A percentile compares a stretch with the other conserved stretches of the same genome.
phyloP scores from a whole-genome alignment of 30 jellyfish, hydroid and myxozoan genomes.

The Nemopilema nomurai region DNA sequence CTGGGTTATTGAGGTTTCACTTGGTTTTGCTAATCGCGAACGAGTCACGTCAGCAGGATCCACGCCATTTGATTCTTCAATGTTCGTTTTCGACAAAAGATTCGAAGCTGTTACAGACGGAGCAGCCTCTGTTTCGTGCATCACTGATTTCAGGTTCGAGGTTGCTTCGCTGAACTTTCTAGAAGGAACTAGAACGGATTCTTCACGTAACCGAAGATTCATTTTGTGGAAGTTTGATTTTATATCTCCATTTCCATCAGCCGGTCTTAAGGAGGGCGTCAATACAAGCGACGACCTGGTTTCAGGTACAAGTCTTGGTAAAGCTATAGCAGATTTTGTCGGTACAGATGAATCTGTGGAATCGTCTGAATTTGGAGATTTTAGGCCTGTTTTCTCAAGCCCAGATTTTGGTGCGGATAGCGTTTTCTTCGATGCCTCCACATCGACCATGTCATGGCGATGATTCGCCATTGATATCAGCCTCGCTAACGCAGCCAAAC shows the following conservation, averaged over 20 bases:
- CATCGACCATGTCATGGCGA: conserved; percentile 48
- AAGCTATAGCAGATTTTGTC: neutral
- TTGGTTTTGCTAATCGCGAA: conserved; percentile 67
- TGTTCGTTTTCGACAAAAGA: conserved; percentile 26
- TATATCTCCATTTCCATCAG: neutral
- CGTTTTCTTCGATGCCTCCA: conserved; percentile 66
- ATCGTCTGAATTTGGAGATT: neutral
- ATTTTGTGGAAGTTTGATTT: neutral
- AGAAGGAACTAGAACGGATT: conserved; percentile 53
- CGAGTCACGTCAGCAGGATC: conserved; percentile 83
- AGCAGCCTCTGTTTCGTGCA: conserved; percentile 22
- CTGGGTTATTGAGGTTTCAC: conserved; percentile 54
- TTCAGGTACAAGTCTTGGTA: neutral
- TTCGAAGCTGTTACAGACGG: conserved; percentile 50
- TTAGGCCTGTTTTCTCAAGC: neutral
- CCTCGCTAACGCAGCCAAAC: conserved; percentile 60
- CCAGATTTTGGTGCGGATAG: conserved; percentile 7
- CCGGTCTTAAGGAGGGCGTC: neutral
- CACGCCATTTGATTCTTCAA: conserved; percentile 32
- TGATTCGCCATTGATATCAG: conserved; percentile 53
- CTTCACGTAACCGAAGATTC: neutral
- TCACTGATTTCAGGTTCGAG: neutral
- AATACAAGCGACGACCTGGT: neutral
- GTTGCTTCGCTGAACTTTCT: neutral
- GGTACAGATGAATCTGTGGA: neutral